Base-by-base conservation (phyloP, 92 coral and sea anemone genomes). In the Zoanthus solanderi region DNA sequence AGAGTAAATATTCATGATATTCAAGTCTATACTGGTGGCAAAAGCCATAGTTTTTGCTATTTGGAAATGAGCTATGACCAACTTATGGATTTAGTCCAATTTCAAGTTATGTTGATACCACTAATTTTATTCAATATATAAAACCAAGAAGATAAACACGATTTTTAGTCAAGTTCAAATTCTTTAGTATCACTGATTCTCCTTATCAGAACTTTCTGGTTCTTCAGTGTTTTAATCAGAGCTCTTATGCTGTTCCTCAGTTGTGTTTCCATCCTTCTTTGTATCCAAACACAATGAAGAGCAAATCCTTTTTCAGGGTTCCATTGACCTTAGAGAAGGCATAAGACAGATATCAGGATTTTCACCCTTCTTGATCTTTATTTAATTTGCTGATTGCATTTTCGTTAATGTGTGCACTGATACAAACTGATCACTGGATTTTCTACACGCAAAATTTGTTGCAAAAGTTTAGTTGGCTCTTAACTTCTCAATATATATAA, bases 361-460 rank as follows among this genome's bases (percentile, higher is more conserved):
- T 78, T 78, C 84, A 48, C 71, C 84, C 67, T 52, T 54, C 34
- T 79, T 79, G 84, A 67, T 50, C 16, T 45, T 54, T 47, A 18
- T 78, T 78, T 52, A 18, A 54, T 79, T 37, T 29, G 18, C 67
- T 48, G 48, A 58, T 79, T 18, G 69, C 71, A 54, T 82, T 82
- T 54, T 57, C 65, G 2, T 16, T 71, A 71, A 71, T 71, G 37
- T 71, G 46, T 71, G 48, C 47, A 32, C 23, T 23, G 75, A 71
- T 71, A 31, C 45, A 31, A 71, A 29, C 75, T 71, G 48, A 71
- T 71, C 69, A n/a, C 50, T 54, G 72, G 84, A 79, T 79, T 79
- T 79, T 78, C 84, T 23, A 16, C 66, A 52, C 84, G 53, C 68
- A 78, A 78, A 78, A 78, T 34, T 50, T 50, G 29, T 78, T 78